Percentiles rank a stretch among this genome's conserved stretches.
These are phyloP conservation scores for Eurystomus glaucurus DNA, from an alignment of 2,797 vertebrate genomes.

Conservation along the genomic window DNA sequence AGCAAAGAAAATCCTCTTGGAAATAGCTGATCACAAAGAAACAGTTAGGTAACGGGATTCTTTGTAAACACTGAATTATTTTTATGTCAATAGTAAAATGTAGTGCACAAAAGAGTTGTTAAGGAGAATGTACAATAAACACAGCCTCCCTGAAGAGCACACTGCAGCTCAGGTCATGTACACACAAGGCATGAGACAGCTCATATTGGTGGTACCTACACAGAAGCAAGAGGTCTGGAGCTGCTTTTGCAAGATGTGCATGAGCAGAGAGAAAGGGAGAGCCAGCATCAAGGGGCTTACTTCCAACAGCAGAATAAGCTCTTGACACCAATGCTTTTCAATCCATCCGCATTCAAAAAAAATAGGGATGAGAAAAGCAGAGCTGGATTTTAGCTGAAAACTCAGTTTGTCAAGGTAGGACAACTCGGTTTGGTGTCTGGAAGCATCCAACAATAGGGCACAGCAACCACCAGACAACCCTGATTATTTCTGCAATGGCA, in stretches of 20 bases:
- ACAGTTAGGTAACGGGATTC: not conserved
- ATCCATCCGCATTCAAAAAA: not conserved
- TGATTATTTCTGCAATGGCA: slow-evolving; percentile 46
- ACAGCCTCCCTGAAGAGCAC: not conserved
- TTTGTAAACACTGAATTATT: not conserved
- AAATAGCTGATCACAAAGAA: not conserved
- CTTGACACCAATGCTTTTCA: not conserved
- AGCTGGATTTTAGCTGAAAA: not conserved
- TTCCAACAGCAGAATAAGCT: not conserved
- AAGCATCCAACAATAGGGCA: slow-evolving; percentile 38
- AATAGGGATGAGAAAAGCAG: not conserved
- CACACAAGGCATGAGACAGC: not conserved
- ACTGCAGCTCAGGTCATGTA: not conserved
- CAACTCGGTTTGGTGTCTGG: not conserved
- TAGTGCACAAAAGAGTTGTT: not conserved
- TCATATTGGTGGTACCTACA: not conserved
- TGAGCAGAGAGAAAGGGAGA: not conserved
- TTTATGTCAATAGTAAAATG: not conserved
- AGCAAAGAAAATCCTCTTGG: not conserved
- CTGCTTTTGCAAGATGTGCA: not conserved
- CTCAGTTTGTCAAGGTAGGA: slow-evolving; percentile 1
- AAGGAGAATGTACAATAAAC: accelerated
- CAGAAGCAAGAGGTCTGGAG: not conserved
- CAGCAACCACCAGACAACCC: not conserved
- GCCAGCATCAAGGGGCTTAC: not conserved